Evolutionary conservation across 2,888 invertebrate species (phyloP).

Genomic region (Idaea biselata): DNA sequence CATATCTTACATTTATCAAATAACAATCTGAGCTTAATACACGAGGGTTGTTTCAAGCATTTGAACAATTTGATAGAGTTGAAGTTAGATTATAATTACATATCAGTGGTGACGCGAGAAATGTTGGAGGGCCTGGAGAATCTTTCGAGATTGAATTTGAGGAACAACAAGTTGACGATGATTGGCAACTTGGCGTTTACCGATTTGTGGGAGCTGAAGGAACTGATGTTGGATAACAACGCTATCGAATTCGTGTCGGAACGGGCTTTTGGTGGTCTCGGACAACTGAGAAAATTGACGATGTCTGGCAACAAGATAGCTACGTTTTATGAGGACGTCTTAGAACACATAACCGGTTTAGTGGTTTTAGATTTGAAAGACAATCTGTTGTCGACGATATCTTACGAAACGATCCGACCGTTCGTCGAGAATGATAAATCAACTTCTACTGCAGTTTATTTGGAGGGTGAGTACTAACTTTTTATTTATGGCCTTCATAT

Average conservation of each 20-base stretch:
- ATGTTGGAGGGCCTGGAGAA: constrained; percentile 88
- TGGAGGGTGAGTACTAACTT: constrained; percentile 85
- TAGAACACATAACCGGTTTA: constrained; percentile 85
- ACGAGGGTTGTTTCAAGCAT: constrained; percentile 91
- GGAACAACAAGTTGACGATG: constrained; percentile 87
- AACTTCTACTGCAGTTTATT: constrained; percentile 84
- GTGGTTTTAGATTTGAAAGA: constrained; percentile 87
- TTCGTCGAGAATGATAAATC: constrained; percentile 88
- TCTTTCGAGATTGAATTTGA: constrained; percentile 86
- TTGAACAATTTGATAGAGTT: constrained; percentile 87
- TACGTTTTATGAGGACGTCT: constrained; percentile 85
- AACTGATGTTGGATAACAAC: constrained; percentile 85
- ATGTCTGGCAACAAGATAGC: constrained; percentile 88
- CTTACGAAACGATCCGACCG: constrained; percentile 87
- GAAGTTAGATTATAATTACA: constrained; percentile 88
- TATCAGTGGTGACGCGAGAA: constrained; percentile 87
- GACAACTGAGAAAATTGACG: constrained; percentile 84
- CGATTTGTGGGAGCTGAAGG: constrained; percentile 86
- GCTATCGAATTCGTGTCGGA: constrained; percentile 86
- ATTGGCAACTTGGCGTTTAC: constrained; percentile 90
- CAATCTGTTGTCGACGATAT: constrained; percentile 88
- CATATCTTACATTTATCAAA: constrained; percentile 89
- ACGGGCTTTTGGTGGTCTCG: constrained; percentile 87
- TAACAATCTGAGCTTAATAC: constrained; percentile 91
- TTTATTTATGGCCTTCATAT: constrained; percentile 37